phyloP scores from a whole-genome alignment of 2,113 vertebrate genomes.

The Vulpes lagopus region DNA sequence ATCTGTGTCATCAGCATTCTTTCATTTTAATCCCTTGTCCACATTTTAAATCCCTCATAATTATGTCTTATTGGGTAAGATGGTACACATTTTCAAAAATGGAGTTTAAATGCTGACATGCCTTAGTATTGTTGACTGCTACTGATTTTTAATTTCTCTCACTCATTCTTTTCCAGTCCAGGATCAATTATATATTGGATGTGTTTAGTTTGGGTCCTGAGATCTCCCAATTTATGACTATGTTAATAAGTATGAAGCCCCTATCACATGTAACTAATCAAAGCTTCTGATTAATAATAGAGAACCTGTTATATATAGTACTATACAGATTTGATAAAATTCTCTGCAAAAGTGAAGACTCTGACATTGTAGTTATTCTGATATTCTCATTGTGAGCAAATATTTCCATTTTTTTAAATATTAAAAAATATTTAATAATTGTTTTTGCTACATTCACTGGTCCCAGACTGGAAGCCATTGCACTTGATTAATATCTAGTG shows the following conservation, averaged over 20 bases:
- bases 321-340: background rate
- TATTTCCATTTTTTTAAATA: background rate
- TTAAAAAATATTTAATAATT: background rate
- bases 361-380: background rate
- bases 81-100: background rate
- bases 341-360: background rate
- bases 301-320: background rate
- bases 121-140: background rate
- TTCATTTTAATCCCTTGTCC: background rate
- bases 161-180: background rate
- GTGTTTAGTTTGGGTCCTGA: background rate
- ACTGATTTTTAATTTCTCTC: background rate
- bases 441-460: background rate
- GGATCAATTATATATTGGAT: background rate
- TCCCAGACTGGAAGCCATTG: background rate
- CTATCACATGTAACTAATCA: background rate
- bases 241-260: background rate
- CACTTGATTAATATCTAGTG: background rate
- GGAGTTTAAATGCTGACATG: background rate
- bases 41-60: background rate
- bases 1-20: background rate
- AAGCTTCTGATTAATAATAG: background rate
- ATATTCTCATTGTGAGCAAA: background rate
- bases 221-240: background rate
- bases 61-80: background rate